Base-by-base conservation (phyloP, 2,797 vertebrate genomes). In the Sebastes trivittatus region DNA sequence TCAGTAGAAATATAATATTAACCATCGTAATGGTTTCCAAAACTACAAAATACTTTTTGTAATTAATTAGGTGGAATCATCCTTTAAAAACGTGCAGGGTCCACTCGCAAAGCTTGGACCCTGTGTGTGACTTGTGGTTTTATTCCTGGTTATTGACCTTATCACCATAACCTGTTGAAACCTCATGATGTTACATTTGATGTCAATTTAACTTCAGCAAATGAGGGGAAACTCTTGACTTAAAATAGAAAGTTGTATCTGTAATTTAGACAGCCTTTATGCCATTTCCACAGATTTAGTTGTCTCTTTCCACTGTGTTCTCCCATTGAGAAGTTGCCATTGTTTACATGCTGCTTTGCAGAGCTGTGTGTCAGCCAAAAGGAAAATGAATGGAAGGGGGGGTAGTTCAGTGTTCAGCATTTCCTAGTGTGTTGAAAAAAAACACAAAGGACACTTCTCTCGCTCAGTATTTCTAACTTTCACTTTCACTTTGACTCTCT, bases 401-500 rank as follows among this genome's bases (percentile, higher is more conserved):
- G 58, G 4, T 4, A 6, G 14, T 18, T 18, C 18, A 49, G 46
- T 49, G 18, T 49, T 49, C 46, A 60, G 58, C 27, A 60, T 60
- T 60, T 16, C 16, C 6, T 20, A 29, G 25, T 59, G 25, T 27
- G 25, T 27, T 49, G 46, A 49, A 59, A 27, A 60, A 60, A 59
- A 29, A 2, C 14, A 11, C 16, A 11, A 64, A 60, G 32, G 11
- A 13, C 70, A 59, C 49, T 32, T 32, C 71, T 78, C 59, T 64
- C 54, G 1, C 34, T 42, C 27, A 11, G 16, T 56, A 34, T 56
- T 34, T 67, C 46, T 61, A 61, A 25, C 25, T 46, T 65, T 78
- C 36, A 52, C 30, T 64, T 58, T 82, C 60, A 61, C 27, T 75
- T 70, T 65, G 23, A 58, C 32, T 60, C 32, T 75, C 38, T 83